phyloP scores from a whole-genome alignment of 2,797 vertebrate species.

The Gadopsis marmoratus region DNA sequence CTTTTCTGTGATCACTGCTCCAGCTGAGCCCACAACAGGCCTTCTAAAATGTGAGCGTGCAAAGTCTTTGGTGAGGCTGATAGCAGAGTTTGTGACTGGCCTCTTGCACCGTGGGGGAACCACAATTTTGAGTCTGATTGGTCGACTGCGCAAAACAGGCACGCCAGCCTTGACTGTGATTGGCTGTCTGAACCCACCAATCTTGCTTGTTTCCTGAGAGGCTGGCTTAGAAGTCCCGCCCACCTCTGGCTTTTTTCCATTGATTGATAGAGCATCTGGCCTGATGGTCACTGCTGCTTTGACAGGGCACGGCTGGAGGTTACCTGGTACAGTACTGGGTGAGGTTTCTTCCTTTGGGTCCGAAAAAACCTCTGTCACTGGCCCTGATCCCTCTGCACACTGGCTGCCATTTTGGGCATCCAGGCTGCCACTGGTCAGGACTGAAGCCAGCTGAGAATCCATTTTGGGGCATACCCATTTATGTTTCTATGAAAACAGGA shows the following conservation, averaged over 20 bases:
- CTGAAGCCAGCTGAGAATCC: slow-evolving; percentile 84
- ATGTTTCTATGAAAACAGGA: slow-evolving; percentile 60
- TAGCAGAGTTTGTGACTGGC: slow-evolving; percentile 72
- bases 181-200: slow-evolving; percentile 74
- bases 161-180: slow-evolving; percentile 78
- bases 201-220: slow-evolving; percentile 74
- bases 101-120: slow-evolving; percentile 74
- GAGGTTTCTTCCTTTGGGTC: slow-evolving; percentile 70
- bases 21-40: slow-evolving; percentile 55
- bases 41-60: slow-evolving; percentile 47
- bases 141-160: slow-evolving; percentile 73
- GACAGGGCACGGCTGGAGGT: slow-evolving; percentile 75
- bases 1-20: slow-evolving; percentile 36
- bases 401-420: slow-evolving; percentile 81
- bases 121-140: slow-evolving; percentile 81
- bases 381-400: slow-evolving; percentile 69
- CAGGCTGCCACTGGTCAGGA: slow-evolving; percentile 82
- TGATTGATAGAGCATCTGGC: slow-evolving; percentile 76
- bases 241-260: slow-evolving; percentile 78
- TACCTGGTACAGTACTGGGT: slow-evolving; percentile 68
- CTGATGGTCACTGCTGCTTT: slow-evolving; percentile 70
- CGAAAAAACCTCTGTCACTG: slow-evolving; percentile 60
- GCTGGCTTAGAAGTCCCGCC: slow-evolving; percentile 72
- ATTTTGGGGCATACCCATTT: slow-evolving; percentile 84
- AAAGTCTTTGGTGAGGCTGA: slow-evolving; percentile 79